Conservation (phyloP, 2,888 invertebrate species). For the Brachyptera risi region DNA sequence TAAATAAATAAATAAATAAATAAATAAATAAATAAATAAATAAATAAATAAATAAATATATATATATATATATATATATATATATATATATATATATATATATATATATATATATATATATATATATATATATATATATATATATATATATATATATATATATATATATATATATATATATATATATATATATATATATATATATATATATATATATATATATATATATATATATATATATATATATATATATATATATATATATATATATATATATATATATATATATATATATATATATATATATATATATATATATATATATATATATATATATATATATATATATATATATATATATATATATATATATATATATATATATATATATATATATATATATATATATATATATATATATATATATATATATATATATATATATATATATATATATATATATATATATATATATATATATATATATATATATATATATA, state of each 20-base stretch:
- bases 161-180: not conserved
- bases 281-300: not conserved
- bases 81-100: not conserved
- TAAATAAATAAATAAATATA: no score
- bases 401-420: no score
- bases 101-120: constrained; percentile 8
- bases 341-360: no score
- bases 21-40: no score
- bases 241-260: not conserved
- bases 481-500: not conserved
- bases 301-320: not conserved
- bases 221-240: constrained; percentile 5
- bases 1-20: no score
- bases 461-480: not conserved
- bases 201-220: constrained; percentile 20
- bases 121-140: not conserved
- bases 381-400: no score
- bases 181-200: constrained; percentile 3
- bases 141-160: not conserved
- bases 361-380: no score
- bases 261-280: not conserved
- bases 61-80: not conserved
- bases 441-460: constrained; percentile 1
- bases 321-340: constrained; percentile 1
- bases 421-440: not conserved